Evolutionary conservation across 2,797 vertebrate genomes (phyloP).

Genomic region (Hybognathus amarus): DNA sequence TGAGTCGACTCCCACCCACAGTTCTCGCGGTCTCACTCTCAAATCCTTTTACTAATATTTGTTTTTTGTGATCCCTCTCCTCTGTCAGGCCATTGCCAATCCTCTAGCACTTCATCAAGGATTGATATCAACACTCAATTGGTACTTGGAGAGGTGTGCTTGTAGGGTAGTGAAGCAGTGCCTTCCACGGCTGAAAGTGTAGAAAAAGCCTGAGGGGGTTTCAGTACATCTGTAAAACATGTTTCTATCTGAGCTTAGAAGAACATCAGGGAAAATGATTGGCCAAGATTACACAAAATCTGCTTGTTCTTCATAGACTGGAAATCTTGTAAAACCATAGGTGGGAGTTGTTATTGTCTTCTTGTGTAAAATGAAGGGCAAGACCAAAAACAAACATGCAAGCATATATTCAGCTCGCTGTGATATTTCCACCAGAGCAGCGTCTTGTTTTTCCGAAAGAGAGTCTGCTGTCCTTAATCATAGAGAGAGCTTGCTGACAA

Average conservation of each 20-base stretch:
- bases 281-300: constrained; percentile 46
- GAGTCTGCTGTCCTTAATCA: constrained; percentile 64
- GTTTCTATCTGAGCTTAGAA: constrained; percentile 48
- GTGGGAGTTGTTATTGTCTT: constrained; percentile 36
- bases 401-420: constrained; percentile 14
- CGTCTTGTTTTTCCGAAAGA: constrained; percentile 13
- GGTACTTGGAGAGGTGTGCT: constrained; percentile 44
- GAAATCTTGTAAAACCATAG: constrained; percentile 32
- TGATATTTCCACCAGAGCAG: constrained; percentile 12
- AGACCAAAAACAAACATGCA: constrained; percentile 48
- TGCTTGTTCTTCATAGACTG: constrained; percentile 28
- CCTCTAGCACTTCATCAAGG: constrained; percentile 49
- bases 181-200: constrained; percentile 47
- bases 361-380: constrained; percentile 23
- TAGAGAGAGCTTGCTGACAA: constrained; percentile 58
- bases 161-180: constrained; percentile 45
- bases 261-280: constrained; percentile 56
- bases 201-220: constrained; percentile 40
- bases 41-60: constrained; percentile 78
- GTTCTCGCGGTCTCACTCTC: constrained; percentile 68
- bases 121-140: constrained; percentile 55
- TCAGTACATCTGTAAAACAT: constrained; percentile 52
- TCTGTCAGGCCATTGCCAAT: constrained; percentile 33
- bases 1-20: constrained; percentile 62
- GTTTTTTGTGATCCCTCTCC: constrained; percentile 77